Conservation (phyloP, 30 jellyfish, hydroid and myxozoan genomes). For the Turritopsis rubra region DNA sequence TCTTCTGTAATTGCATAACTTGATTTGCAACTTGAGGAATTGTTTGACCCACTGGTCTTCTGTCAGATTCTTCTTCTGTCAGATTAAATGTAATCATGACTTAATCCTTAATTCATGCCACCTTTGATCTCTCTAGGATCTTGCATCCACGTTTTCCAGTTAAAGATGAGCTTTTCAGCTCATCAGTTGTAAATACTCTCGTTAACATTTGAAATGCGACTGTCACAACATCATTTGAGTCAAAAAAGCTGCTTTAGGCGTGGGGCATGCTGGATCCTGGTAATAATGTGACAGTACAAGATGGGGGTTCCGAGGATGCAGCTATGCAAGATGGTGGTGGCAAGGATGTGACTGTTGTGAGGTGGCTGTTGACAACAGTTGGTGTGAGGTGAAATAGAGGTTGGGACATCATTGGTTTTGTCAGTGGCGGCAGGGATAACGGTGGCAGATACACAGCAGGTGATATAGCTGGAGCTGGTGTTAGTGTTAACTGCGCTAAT, state of each 20-base stretch:
- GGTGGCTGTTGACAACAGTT: neutral
- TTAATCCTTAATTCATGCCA: no score
- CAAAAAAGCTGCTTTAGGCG: neutral
- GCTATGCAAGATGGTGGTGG: neutral
- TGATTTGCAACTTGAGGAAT: neutral
- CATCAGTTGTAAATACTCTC: neutral
- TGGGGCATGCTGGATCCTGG: neutral
- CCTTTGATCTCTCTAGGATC: neutral
- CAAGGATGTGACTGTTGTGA: neutral
- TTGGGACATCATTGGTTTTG: no score
- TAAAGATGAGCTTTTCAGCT: neutral
- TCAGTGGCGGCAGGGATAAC: no score
- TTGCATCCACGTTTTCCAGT: neutral
- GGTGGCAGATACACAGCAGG: neutral
- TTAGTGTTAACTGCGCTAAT: neutral
- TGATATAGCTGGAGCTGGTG: neutral
- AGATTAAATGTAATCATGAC: no score
- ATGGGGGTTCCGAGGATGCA: neutral
- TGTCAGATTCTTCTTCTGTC: neutral
- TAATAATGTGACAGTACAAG: neutral
- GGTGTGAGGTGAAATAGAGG: neutral
- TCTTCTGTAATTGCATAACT: neutral
- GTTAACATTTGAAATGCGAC: neutral
- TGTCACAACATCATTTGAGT: neutral
- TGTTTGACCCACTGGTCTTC: neutral